Base-by-base conservation (phyloP, 2,797 vertebrate species). In the Danio kyathit region DNA sequence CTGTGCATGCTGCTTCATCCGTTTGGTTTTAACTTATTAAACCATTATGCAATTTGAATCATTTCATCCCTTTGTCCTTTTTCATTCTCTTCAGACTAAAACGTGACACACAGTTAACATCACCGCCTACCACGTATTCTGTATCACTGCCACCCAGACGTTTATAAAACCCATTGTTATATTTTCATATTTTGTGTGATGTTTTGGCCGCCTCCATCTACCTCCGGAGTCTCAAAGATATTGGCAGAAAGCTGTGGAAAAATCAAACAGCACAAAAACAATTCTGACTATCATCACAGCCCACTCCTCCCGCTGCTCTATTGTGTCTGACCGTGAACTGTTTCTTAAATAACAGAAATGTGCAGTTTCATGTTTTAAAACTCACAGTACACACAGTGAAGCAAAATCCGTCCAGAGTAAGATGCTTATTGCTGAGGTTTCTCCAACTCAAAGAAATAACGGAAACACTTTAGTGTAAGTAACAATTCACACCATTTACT, bases 211-310 rank as follows among this genome's bases (percentile, higher is more conserved):
- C 74, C 59, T 65, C 17, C 5, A 10, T 21, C 49, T 74, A 48
- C 57, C 57, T 38, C 40, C 49, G 65, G 60, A 66, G 40, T 29
- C 17, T 56, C 17, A 21, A 16, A 73, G 8, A 73, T 44, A 73
- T 29, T 77, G 19, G 63, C 52, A 57, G 51, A 57, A 57, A 63
- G 48, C 5, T 9, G 16, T 40, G 7, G 46, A 29, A 64, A 72
- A 73, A 57, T 57, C n/a, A 44, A 72, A 75, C n/a, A 51, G 59
- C 14, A 67, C 21, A 54, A 65, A 76, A 51, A 76, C 60, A 66
- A 46, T 61, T 75, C n/a, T 41, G 73, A 75, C 16, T 75, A 38
- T 66, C 40, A 76, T 74, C 73, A 7, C 73, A 63, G 13, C 60
- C 75, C 41, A 57, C 52, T 67, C 51, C n/a, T 67, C 67, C 48